Percentiles rank a stretch among this genome's conserved stretches.
Evolutionary conservation across 2,888 invertebrate species (phyloP).

Genomic region (Cheilosia urbana): DNA sequence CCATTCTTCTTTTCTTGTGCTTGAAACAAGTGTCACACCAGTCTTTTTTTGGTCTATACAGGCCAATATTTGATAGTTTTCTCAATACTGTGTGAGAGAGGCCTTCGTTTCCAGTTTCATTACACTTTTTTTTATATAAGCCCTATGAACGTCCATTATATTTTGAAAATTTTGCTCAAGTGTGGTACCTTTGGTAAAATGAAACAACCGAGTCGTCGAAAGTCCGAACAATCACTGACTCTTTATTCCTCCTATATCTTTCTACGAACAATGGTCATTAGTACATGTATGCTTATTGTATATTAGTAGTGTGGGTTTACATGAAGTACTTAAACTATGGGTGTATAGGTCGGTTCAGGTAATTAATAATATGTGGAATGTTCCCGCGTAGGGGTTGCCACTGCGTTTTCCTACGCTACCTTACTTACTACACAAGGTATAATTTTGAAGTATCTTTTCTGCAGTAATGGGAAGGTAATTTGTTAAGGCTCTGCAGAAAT

Average conservation of each 20-base stretch:
- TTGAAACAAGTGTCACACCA: slow-evolving; percentile 10
- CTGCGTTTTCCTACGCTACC: not conserved
- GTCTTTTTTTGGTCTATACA: slow-evolving; percentile 12
- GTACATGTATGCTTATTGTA: too few relatives aligned
- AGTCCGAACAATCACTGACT: not conserved
- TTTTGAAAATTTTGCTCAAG: not conserved
- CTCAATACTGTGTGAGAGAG: not conserved
- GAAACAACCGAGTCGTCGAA: not conserved
- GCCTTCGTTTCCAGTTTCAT: not conserved
- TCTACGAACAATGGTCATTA: too few relatives aligned
- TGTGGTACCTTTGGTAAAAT: not conserved
- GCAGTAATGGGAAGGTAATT: not conserved
- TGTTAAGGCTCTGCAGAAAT: not conserved
- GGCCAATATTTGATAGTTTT: slow-evolving; percentile 1
- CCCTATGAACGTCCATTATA: not conserved
- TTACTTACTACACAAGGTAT: slow-evolving; percentile 7
- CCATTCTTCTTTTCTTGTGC: not conserved
- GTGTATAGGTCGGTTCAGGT: not conserved
- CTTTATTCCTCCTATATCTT: not conserved
- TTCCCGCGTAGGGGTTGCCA: not conserved
- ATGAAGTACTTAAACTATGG: not conserved
- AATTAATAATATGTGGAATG: not conserved
- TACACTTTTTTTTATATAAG: slow-evolving; percentile 6
- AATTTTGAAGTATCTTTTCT: not conserved
- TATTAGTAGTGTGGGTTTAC: too few relatives aligned